A percentile compares a stretch with the other conserved stretches of the same genome.
These are phyloP conservation scores for Phoenicopterus ruber DNA, from an alignment of 2,113 vertebrate genomes.

Conservation along the genomic window DNA sequence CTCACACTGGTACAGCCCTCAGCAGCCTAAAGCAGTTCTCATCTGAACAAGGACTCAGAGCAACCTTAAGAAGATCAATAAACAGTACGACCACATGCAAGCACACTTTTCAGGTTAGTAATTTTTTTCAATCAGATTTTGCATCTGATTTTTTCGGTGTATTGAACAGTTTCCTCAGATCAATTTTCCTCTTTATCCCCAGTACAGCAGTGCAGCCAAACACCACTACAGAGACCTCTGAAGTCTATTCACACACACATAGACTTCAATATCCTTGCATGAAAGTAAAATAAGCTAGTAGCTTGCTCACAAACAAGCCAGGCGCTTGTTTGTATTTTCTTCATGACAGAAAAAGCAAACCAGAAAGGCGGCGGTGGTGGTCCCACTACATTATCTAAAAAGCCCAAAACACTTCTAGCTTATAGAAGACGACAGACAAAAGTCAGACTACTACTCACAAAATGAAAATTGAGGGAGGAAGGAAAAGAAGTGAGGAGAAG, in stretches of 20 bases:
- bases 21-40: not conserved
- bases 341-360: not conserved
- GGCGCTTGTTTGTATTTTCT: not conserved
- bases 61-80: not conserved
- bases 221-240: not conserved
- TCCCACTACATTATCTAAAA: not conserved
- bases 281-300: not conserved
- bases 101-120: not conserved
- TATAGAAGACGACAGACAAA: not conserved
- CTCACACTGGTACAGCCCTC: not conserved
- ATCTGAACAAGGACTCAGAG: not conserved
- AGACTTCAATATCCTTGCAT: not conserved
- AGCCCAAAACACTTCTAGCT: not conserved
- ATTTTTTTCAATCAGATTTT: not conserved
- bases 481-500: not conserved
- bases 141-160: not conserved
- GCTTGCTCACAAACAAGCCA: not conserved
- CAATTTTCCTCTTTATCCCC: not conserved
- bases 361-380: not conserved
- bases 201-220: not conserved
- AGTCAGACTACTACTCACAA: not conserved
- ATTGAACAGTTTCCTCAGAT: not conserved
- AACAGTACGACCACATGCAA: not conserved
- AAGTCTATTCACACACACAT: not conserved
- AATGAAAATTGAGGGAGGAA: not conserved